Conservation (phyloP, 2,113 vertebrate species). For the Muntiacus muntjak region DNA sequence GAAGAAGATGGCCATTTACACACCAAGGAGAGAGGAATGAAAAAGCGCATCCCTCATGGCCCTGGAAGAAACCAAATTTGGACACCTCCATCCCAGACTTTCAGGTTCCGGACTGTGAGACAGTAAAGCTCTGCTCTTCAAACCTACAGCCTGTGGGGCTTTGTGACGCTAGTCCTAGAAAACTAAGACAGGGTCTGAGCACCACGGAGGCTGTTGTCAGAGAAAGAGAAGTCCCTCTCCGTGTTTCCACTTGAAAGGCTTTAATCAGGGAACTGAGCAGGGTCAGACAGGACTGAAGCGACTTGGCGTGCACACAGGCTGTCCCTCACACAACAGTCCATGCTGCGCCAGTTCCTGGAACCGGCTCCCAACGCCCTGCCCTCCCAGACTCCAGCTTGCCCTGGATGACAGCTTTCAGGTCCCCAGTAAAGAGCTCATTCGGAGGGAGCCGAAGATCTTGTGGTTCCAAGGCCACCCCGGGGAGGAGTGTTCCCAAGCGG, state of each 20-base stretch:
- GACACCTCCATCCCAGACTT: not conserved
- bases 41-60: not conserved
- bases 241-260: not conserved
- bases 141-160: not conserved
- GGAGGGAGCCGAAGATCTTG: not conserved
- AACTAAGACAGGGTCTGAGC: not conserved
- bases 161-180: not conserved
- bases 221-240: not conserved
- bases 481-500: accelerated
- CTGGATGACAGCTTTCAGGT: too few relatives aligned
- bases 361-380: accelerated
- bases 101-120: not conserved
- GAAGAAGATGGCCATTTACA: not conserved
- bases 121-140: not conserved
- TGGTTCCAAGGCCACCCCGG: not conserved
- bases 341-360: not conserved
- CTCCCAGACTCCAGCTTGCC: not conserved
- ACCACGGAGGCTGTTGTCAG: not conserved
- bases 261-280: not conserved
- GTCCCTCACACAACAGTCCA: accelerated
- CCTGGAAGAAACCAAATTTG: not conserved
- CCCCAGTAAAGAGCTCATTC: not conserved
- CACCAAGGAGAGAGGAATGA: not conserved
- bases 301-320: accelerated
- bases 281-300: not conserved